Evolutionary conservation across 2,113 vertebrate genomes (phyloP), one percentile per base, ranked within the genome.

Genomic region (Porphyrio hochstetteri): DNA sequence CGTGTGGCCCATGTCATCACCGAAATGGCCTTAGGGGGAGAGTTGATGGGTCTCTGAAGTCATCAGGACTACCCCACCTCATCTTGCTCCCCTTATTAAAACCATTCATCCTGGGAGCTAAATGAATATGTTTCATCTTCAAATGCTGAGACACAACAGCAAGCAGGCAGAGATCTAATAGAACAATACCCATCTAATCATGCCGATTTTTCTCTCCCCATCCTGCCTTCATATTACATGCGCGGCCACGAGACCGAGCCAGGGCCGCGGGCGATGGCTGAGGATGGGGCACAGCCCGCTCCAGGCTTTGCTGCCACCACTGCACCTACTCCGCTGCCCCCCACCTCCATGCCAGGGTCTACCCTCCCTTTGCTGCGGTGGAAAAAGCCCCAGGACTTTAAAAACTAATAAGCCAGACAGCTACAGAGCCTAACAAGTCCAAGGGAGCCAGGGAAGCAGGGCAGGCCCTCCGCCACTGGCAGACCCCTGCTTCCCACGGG

Each of bases 61-160:
- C 98, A 98, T 98, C 98, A 98, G 97, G 94, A 96, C 95, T 97
- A 95, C 95, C 98, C 98, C 97, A 98, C 98, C 97, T 97, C 97
- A 98, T 93, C 94, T 96, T 97, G 94, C 95, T 96, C 97, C 97
- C 98, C 98, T 99, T 99, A 99, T 99, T 99, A 99, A 98, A 99
- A 97, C 98, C 98, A 99, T 99, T 98, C 98, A 98, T 99, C 98
- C 98, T 98, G 98, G 97, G 98, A 98, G 97, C 98, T 98, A 98
- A 98, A 98, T 97, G 98, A 98, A 97, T 98, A 97, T 98, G 98
- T 98, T 98, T 98, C 97, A 98, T 98, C 97, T 97, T 96, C 98
- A 97, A 96, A 96, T 91, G 95, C 97, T 90, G 77, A 92, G 96
- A 97, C 96, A 98, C 96, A 97, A 97, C 79, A 93, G 95, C 96